Conservation (phyloP, 2,888 invertebrate genomes). For the Entomobrya proxima region DNA sequence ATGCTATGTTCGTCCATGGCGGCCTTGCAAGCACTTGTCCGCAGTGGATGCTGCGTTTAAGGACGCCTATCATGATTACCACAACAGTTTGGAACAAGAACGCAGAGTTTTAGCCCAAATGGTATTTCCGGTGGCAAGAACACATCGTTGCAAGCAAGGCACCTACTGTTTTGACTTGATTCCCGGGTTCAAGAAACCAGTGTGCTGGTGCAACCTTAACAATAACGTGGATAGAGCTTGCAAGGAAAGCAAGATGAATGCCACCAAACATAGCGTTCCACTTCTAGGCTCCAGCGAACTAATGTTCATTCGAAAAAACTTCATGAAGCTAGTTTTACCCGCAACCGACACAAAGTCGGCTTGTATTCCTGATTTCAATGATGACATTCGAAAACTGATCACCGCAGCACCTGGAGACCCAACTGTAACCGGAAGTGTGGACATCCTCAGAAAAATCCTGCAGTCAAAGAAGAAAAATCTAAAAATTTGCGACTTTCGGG, state of each 20-base stretch:
- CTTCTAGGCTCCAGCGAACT: not conserved
- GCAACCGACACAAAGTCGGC: not conserved
- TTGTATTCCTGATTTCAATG: slow-evolving; percentile 1
- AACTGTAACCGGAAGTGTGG: not conserved
- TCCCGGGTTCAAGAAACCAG: slow-evolving; percentile 17
- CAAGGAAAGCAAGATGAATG: not conserved
- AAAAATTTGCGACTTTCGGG: slow-evolving; percentile 18
- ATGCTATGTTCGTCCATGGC: slow-evolving; percentile 29
- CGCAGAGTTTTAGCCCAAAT: slow-evolving; percentile 5
- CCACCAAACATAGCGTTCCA: not conserved
- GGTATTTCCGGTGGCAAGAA: not conserved
- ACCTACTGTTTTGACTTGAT: slow-evolving; percentile 26
- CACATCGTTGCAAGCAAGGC: slow-evolving; percentile 26
- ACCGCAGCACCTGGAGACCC: not conserved
- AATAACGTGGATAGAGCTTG: not conserved
- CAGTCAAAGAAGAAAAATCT: not conserved
- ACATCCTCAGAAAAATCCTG: not conserved
- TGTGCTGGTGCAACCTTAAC: slow-evolving; percentile 39
- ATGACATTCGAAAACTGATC: not conserved
- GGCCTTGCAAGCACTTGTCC: not conserved
- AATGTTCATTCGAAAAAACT: not conserved
- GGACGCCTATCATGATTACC: not conserved
- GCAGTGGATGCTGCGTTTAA: not conserved
- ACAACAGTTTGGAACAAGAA: not conserved
- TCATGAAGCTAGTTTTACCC: slow-evolving; percentile 5